Conservation (phyloP, 2,888 invertebrate genomes). For the Nemurella pictetii region DNA sequence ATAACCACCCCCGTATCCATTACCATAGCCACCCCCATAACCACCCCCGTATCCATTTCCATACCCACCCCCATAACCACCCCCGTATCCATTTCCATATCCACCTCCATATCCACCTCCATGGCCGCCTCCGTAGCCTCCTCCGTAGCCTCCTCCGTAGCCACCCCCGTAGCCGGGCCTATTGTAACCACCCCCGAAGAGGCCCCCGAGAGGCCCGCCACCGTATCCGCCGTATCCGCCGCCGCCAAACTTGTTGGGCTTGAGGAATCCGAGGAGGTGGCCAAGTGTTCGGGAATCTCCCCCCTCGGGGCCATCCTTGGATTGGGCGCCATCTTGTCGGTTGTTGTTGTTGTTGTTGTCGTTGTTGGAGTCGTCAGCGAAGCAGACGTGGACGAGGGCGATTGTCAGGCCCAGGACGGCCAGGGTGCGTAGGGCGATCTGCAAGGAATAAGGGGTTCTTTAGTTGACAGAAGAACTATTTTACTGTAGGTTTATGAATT, state of each 20-base stretch:
- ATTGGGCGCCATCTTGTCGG: neutral
- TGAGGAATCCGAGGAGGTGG: neutral
- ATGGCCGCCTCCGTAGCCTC: slow-evolving; percentile 11
- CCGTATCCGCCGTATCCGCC: slow-evolving; percentile 18
- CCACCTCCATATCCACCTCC: slow-evolving; percentile 20
- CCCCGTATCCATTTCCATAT: neutral
- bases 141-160: neutral
- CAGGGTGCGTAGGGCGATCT: neutral
- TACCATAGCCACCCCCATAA: too few species aligned
- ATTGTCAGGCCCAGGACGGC: neutral
- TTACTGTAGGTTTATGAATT: too few species aligned
- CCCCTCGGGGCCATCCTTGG: neutral
- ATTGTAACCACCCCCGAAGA: slow-evolving; percentile 17
- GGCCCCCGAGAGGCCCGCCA: neutral
- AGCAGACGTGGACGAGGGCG: slow-evolving; percentile 5
- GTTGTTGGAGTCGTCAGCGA: neutral
- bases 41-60: neutral
- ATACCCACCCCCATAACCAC: neutral
- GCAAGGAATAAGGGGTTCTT: neutral
- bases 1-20: too few species aligned
- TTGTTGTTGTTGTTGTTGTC: neutral
- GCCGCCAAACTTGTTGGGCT: slow-evolving; percentile 3
- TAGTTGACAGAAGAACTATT: too few species aligned
- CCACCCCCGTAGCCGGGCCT: slow-evolving; percentile 4
- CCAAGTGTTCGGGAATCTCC: slow-evolving; percentile 6